Evolutionary conservation across 2,113 vertebrate species (phyloP), one percentile per base, ranked within the genome.

Genomic region (Eretmochelys imbricata): DNA sequence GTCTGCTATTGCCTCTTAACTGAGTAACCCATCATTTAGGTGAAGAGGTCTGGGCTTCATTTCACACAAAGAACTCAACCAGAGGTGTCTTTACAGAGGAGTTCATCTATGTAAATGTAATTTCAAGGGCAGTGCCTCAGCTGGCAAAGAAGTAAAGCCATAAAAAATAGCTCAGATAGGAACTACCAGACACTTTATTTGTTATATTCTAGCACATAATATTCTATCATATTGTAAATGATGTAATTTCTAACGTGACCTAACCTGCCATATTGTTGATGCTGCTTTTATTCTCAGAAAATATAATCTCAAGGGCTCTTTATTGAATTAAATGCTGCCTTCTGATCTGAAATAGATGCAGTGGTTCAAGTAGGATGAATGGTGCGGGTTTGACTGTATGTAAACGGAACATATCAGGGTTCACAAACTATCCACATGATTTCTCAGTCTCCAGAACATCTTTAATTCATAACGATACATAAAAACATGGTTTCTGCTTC

Each of bases 201-300:
- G 27, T 89, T 88, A 80, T 54, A 75, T 42, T 65, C 31, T 20
- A 20, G 29, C 42, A 29, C 35, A 65, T 94, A 14, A 27, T 62
- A 88, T 49, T 46, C n/a, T 82, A 80, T 19, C 38, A 91, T 59
- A 88, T 90, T 93, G 89, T 72, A 96, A 93, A 96, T 88, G 50
- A 92, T 42, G 42, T 72, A 85, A 85, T 95, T 89, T 81, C 4
- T 85, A 93, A 81, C 50, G 88, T 93, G 86, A 95, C 84, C 88
- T 97, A 12, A 92, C 80, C 11, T 53, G 53, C 8, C 38, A 83
- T 46, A 76, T 12, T 48, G 16, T 82, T 95, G 85, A 76, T 80
- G 49, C 13, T 85, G 48, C 17, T 88, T 95, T 82, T 25, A 82
- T 55, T 91, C 82, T 84, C 65, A 83, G 53, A 91, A 91, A 87